Conservation (phyloP, 2,113 vertebrate genomes). For the Pteruthius melanotis region DNA sequence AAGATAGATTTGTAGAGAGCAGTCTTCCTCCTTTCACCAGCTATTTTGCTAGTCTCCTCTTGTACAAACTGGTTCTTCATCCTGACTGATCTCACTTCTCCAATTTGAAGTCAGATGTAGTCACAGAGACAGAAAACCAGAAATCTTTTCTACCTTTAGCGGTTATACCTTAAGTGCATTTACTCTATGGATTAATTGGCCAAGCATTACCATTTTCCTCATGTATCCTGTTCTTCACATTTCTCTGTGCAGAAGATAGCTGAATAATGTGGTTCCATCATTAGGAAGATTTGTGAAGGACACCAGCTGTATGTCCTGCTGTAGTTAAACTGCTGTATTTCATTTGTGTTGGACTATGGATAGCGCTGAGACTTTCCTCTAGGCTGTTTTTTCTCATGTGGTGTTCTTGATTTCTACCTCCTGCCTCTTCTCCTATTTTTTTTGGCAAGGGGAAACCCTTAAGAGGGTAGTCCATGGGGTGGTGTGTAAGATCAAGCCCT, state of each 20-base stretch:
- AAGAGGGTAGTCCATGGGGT: not conserved
- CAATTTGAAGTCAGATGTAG: not conserved
- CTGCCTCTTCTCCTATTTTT: slow-evolving; percentile 15
- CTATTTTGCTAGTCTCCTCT: not conserved
- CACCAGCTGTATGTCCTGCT: not conserved
- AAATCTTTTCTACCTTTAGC: not conserved
- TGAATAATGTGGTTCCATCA: not conserved
- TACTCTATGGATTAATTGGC: not conserved
- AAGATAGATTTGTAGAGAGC: not conserved
- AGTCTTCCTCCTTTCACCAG: not conserved
- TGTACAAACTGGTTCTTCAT: not conserved
- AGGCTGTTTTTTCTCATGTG: slow-evolving; percentile 34
- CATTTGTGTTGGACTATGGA: not conserved
- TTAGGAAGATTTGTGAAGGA: not conserved
- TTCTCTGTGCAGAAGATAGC: not conserved
- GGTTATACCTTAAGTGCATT: not conserved
- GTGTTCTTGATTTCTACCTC: slow-evolving; percentile 30
- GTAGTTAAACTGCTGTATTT: not conserved
- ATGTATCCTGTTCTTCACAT: not conserved
- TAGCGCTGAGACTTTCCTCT: not conserved
- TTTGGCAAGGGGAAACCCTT: slow-evolving; percentile 1
- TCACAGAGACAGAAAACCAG: not conserved
- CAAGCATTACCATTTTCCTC: not conserved
- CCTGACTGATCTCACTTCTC: not conserved
- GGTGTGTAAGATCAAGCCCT: not conserved